Base-by-base conservation (phyloP, 2,888 invertebrate species). In the Sphaeridia pumilis region DNA sequence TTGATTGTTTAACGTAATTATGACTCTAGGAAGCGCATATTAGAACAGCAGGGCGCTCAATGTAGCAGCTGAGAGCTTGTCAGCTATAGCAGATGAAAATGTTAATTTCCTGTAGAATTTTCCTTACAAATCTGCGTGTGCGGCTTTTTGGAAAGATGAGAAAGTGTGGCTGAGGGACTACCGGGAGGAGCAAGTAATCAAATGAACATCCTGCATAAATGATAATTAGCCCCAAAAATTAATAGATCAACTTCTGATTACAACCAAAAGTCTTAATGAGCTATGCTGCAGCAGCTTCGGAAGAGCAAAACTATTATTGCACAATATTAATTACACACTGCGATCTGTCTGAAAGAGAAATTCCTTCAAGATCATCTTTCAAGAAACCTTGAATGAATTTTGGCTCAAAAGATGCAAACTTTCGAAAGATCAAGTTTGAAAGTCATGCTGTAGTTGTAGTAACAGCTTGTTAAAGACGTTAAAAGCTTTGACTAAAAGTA, bases 41-140 rank as follows among this genome's bases (percentile, higher is more conserved):
- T 31, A 14, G 31, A 31, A 14, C 31, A 7, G 31, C 14, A 14
- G 31, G 31, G 31, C 31, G 31, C 31, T 31, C 14, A 31, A 31
- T 31, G 14, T 31, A 14, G 14, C 10, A 7, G 14, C 10, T 31
- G 10, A 31, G 14, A 14, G 31, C 10, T 31, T 31, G 31, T 31
- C 31, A 31, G 7, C 10, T 31, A 31, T 7, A 10, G 31, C 10
- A 14, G 38, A 38, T 38, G 38, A 17, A 38, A 38, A 38, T 38
- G 38, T 38, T 38, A 38, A 38, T 38, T 38, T 17, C 31, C 31
- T 31, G 31, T 31, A n/a, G n/a, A n/a, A n/a, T n/a, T n/a, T n/a
- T n/a, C n/a, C n/a, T n/a, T n/a, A 10, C 31, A 31, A 31, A 31
- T 7, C 10, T 10, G 14, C 31, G 14, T 10, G 31, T 7, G 31